A percentile compares a stretch with the other conserved stretches of the same genome.
These are phyloP conservation scores for Chloroclystis v-ata DNA, from an alignment of 2,888 invertebrate species.

Conservation along the genomic window DNA sequence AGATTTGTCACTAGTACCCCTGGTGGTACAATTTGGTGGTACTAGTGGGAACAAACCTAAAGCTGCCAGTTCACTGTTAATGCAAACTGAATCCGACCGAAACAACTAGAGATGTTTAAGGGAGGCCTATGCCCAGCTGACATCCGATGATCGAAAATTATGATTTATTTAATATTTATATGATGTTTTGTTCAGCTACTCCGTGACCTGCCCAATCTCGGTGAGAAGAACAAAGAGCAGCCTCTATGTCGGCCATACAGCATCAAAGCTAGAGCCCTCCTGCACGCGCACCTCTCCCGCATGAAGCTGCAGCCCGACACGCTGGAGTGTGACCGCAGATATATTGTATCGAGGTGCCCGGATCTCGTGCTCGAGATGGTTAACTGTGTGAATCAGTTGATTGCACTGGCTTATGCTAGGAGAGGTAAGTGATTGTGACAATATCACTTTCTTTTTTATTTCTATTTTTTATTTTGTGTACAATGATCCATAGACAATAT, in stretches of 20 bases:
- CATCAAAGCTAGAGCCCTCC: constrained; percentile 92
- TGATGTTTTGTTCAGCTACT: constrained; percentile 81
- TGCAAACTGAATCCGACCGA: no score
- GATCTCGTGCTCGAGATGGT: constrained; percentile 98
- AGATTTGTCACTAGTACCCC: no score
- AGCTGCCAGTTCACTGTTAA: no score
- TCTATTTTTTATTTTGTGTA: no score
- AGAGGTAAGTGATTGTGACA: constrained; percentile 81
- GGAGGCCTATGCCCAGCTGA: no score
- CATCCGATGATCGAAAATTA: no score
- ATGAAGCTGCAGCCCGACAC: constrained; percentile 86
- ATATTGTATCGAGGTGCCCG: constrained; percentile 92
- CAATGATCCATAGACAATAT: no score
- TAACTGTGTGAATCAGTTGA: constrained; percentile 94
- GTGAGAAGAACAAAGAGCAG: constrained; percentile 97
- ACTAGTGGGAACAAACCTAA: no score
- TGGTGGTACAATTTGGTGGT: no score
- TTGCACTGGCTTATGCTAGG: constrained; percentile 92
- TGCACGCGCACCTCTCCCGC: constrained; percentile 97
- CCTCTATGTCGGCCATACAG: constrained; percentile 96
- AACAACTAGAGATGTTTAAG: no score
- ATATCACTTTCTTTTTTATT: no score
- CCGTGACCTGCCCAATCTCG: constrained; percentile 92
- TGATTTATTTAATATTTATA: no score
- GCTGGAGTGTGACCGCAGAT: constrained; percentile 89